Evolutionary conservation across 2,888 invertebrate species (phyloP), one percentile per base, ranked within the genome.

Genomic region (Blastobasis adustella): DNA sequence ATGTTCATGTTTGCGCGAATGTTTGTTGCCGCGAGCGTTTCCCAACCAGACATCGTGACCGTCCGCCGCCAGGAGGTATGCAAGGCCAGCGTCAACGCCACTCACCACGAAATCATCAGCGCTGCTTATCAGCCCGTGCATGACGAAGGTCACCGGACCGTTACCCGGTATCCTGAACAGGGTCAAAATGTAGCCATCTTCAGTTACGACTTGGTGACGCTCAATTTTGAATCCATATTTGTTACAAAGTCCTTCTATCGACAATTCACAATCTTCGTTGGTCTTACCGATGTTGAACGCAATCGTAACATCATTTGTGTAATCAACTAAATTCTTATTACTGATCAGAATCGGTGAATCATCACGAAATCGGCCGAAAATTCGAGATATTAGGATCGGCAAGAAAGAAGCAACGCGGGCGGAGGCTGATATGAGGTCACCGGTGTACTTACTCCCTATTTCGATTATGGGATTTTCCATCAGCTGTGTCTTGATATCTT

Each of bases 21-120:
- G 92, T n/a, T 89, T 89, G 67, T 92, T 94, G 5, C 96, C 96
- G 2, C 96, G 90, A 5, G 91, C 90, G 71, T 96, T 96, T 0
- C 93, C 93, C 74, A 96, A 74, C 96, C 96, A 96, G 0, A 94
- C 92, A 60, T 94, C 94, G 63, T 91, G 93, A 6, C 92, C 92
- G 48, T 87, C 76, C 45, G 91, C 89, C 1, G 92, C 89, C 2
- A 94, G 69, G 1, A 89, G 62, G 57, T 84, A 91, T 0, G 82
- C 80, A 5, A 84, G 61, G 0, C 72, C 76, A 46, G 60, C 69
- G 1, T 69, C 66, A 0, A 74, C 71, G 1, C 85, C 85, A 0
- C 76, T 65, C 6, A 79, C 52, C 5, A 85, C 60, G 47, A 61
- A 85, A 53, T 83, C 84, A 49, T 83, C 82, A 0, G 83, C 70